These are phyloP conservation scores for Hydractinia symbiolongicarpus DNA, from an alignment of 30 jellyfish, hydroid and myxozoan species.

Conservation along the genomic window DNA sequence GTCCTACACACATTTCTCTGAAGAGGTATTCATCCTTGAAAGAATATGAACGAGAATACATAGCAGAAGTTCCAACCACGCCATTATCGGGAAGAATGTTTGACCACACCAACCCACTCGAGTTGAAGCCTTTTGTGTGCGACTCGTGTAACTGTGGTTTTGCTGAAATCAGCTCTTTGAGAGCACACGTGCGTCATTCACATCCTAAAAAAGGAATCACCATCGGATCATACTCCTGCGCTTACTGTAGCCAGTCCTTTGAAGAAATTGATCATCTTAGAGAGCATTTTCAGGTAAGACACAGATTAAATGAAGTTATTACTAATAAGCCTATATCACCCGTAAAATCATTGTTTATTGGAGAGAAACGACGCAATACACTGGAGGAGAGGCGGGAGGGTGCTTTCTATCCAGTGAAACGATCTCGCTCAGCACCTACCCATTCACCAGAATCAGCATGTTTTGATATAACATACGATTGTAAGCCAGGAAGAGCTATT, in stretches of 20 bases:
- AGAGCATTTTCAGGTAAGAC: constrained; percentile 26
- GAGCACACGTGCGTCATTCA: constrained; percentile 96
- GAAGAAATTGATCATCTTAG: constrained; percentile 43
- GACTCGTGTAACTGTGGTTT: constrained; percentile 88
- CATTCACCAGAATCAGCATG: not conserved
- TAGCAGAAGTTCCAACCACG: not conserved
- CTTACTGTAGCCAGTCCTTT: constrained; percentile 52
- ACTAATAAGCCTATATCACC: not conserved
- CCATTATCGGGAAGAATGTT: constrained; percentile 23
- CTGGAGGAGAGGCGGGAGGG: no score
- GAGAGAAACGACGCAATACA: not conserved
- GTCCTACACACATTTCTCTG: not conserved
- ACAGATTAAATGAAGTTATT: not conserved
- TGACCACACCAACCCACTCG: constrained; percentile 22
- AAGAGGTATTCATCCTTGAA: not conserved
- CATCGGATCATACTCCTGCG: constrained; percentile 63
- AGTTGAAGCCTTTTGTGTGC: constrained; percentile 78
- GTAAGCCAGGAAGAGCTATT: no score
- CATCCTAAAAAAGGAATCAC: constrained; percentile 79
- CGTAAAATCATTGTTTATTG: not conserved
- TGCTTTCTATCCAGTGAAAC: no score
- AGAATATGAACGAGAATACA: not conserved
- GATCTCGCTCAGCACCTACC: not conserved
- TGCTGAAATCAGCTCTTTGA: constrained; percentile 63
- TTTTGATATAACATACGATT: no score